Percentiles rank a stretch among this genome's conserved stretches.
Conservation (phyloP, 2,888 invertebrate species). For the Stenoptilia bipunctidactyla region DNA sequence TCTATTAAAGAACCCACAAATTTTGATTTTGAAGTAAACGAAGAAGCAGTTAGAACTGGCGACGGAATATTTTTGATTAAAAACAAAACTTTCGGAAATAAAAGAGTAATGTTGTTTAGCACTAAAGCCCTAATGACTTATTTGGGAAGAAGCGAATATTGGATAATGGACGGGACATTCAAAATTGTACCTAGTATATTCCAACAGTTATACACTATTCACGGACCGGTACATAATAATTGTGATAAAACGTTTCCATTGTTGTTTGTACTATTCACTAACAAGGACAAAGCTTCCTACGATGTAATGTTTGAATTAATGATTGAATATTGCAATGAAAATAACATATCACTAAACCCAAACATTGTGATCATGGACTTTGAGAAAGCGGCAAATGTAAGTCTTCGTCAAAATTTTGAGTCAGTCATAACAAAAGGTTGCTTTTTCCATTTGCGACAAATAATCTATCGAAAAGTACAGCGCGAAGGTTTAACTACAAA, state of each 20-base stretch:
- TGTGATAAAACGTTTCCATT: neutral
- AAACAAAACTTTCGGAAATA: too few species aligned
- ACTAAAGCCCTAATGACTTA: neutral
- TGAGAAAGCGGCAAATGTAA: conserved; percentile 9
- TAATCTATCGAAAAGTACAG: conserved; percentile 11
- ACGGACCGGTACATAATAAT: conserved; percentile 1
- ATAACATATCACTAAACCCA: conserved; percentile 4
- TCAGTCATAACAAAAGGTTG: conserved; percentile 8
- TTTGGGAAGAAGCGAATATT: neutral
- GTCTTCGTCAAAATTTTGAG: conserved; percentile 10
- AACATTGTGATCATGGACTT: conserved; percentile 9
- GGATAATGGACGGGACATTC: conserved; percentile 1
- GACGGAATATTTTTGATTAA: neutral
- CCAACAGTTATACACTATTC: neutral
- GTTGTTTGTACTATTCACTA: neutral
- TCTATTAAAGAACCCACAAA: neutral
- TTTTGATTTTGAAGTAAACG: conserved; percentile 1
- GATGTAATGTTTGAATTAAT: conserved; percentile 8
- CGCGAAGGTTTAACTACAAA: conserved; percentile 7
- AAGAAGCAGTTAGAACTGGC: neutral
- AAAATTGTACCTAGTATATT: conserved; percentile 1
- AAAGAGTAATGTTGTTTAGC: neutral
- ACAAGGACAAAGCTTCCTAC: conserved; percentile 10
- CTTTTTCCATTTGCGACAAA: conserved; percentile 13
- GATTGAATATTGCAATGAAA: conserved; percentile 8